Evolutionary conservation across 2,113 vertebrate species (phyloP).

Genomic region (Tympanuchus pallidicinctus): DNA sequence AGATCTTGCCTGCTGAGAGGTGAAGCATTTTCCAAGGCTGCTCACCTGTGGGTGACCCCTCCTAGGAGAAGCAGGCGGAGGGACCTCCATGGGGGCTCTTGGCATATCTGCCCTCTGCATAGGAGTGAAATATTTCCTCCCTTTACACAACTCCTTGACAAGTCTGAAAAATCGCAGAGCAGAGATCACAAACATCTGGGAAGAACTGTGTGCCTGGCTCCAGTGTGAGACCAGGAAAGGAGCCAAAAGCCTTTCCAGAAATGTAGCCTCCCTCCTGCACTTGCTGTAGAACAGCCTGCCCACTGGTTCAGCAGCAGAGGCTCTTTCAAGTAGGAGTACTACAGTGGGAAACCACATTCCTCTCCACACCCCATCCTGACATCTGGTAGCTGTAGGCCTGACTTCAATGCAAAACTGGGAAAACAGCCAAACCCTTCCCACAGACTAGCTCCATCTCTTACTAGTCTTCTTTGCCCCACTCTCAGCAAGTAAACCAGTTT

Average conservation of each 20-base stretch:
- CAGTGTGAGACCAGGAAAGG: slow-evolving; percentile 1
- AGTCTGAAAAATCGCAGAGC: slow-evolving; percentile 51
- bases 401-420: slow-evolving; percentile 7
- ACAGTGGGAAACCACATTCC: rapidly evolving
- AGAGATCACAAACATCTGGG: slow-evolving; percentile 33
- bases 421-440: slow-evolving; percentile 32
- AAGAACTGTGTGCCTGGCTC: slow-evolving; percentile 34
- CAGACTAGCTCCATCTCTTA: background rate
- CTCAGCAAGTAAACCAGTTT: background rate
- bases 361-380: slow-evolving; percentile 1
- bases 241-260: slow-evolving; percentile 25
- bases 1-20: background rate
- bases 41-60: background rate
- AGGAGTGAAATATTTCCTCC: slow-evolving; percentile 23
- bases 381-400: slow-evolving; percentile 30
- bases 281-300: background rate
- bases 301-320: background rate
- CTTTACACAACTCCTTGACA: slow-evolving; percentile 12
- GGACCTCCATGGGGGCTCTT: background rate
- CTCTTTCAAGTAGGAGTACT: background rate
- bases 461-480: background rate
- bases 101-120: background rate
- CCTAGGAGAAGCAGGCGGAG: background rate
- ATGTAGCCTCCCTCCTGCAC: background rate
- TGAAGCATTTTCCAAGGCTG: background rate